These are phyloP conservation scores for Alectura lathami DNA, from an alignment of 2,113 vertebrate genomes.

Conservation along the genomic window DNA sequence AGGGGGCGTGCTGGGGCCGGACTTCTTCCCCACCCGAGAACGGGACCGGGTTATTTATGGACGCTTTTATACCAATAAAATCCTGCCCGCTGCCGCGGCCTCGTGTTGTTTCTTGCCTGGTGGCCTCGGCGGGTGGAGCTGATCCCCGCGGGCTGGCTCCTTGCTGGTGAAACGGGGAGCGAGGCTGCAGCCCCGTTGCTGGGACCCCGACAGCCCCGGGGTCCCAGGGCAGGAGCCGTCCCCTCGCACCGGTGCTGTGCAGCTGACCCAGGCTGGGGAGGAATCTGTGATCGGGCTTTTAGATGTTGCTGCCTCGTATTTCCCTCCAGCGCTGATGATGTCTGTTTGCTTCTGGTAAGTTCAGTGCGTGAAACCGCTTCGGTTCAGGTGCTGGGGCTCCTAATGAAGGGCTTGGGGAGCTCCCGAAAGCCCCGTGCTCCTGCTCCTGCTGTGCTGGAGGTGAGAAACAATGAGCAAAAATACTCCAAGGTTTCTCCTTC, in stretches of 20 bases:
- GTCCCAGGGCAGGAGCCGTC: neutral
- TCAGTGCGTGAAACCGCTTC: neutral
- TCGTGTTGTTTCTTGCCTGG: accelerated
- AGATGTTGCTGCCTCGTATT: neutral
- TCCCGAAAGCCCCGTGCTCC: neutral
- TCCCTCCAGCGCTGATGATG: neutral
- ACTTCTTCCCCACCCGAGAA: neutral
- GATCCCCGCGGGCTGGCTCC: accelerated
- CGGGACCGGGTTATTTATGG: neutral
- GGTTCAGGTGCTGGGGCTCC: neutral
- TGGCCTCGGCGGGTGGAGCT: accelerated
- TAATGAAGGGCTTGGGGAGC: neutral
- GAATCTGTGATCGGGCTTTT: neutral
- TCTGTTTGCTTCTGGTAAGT: neutral
- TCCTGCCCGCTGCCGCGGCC: accelerated
- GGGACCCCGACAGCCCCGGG: too few relatives aligned
- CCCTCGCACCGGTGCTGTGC: accelerated
- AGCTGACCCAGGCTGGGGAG: accelerated
- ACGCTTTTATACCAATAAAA: neutral
- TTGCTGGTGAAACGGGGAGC: accelerated
- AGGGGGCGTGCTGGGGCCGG: neutral
- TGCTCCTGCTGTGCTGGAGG: neutral
- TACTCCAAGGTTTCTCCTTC: neutral
- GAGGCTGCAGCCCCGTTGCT: accelerated
- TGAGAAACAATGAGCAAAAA: neutral